Evolutionary conservation across 2,888 invertebrate species (phyloP), one percentile per base, ranked within the genome.

Genomic region (Oegoconia quadripuncta): DNA sequence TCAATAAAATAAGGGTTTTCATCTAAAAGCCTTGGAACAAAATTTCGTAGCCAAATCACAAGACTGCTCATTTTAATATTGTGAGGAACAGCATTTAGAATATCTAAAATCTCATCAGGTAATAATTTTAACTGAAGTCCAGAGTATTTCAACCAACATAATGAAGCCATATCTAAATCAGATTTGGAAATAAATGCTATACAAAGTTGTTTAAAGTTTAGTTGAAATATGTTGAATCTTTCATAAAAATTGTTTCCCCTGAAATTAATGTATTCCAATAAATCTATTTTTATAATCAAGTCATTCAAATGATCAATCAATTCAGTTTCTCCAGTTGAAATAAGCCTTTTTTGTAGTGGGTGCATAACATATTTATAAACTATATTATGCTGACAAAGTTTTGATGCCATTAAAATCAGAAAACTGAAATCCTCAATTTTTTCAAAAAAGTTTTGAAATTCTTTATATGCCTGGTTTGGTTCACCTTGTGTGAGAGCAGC

Each of bases 61-160:
- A 88, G 70, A 25, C 76, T 65, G 45, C 81, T 70, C 57, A 88
- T 71, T 66, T 88, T 88, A 9, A 78, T 73, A 50, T 82, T 88
- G 39, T 58, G 55, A 18, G 79, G 80, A 46, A 82, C 72, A 32
- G 83, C 65, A 60, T 74, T 70, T 37, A 88, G 54, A 51, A 87
- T 78, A 31, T 67, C 64, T 14, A 66, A 48, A 3, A 87, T 59
- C 50, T 84, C 74, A 44, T 74, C 63, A 37, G 65, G 36, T 39
- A 40, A 52, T 16, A 80, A 48, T 14, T 43, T 28, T 15, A 69
- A 41, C 41, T 74, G 74, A 14, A 76, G 52, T 56, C 77, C 76
- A 38, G 73, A 73, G 63, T 77, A 83, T 56, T 87, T 87, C 32
- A 86, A 54, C 83, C 84, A 86, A 56, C 83, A 82, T 52, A 86